phyloP scores from a whole-genome alignment of 2,797 vertebrate species.

The Phoxinus dragarum region DNA sequence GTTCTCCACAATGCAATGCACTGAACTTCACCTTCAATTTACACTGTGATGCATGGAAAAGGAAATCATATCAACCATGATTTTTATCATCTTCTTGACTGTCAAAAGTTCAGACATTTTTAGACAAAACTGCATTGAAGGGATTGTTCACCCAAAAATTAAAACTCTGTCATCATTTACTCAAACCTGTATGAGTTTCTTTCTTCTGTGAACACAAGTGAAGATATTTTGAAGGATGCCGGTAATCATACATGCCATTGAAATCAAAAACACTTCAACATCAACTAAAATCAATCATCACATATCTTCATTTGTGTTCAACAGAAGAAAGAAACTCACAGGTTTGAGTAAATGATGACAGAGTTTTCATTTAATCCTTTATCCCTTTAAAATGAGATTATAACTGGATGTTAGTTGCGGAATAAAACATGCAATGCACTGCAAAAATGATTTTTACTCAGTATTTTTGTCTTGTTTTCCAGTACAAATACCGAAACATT shows the following conservation, averaged over 20 bases:
- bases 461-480: neutral
- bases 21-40: neutral
- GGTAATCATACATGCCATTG: too few species aligned
- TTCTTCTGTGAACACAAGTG: too few species aligned
- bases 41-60: neutral
- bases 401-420: neutral
- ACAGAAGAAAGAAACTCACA: too few species aligned
- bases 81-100: neutral
- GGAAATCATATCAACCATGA: neutral
- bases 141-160: too few species aligned
- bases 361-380: too few species aligned
- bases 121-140: neutral
- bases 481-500: neutral
- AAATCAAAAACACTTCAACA: too few species aligned
- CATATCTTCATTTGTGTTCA: too few species aligned
- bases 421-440: slow-evolving; percentile 16
- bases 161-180: too few species aligned
- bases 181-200: too few species aligned
- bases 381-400: neutral
- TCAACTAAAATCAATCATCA: too few species aligned
- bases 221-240: too few species aligned
- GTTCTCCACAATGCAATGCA: neutral
- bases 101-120: neutral
- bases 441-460: neutral
- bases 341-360: too few species aligned